Conservation (phyloP, 2,888 invertebrate species). For the Andrena flavipes region DNA sequence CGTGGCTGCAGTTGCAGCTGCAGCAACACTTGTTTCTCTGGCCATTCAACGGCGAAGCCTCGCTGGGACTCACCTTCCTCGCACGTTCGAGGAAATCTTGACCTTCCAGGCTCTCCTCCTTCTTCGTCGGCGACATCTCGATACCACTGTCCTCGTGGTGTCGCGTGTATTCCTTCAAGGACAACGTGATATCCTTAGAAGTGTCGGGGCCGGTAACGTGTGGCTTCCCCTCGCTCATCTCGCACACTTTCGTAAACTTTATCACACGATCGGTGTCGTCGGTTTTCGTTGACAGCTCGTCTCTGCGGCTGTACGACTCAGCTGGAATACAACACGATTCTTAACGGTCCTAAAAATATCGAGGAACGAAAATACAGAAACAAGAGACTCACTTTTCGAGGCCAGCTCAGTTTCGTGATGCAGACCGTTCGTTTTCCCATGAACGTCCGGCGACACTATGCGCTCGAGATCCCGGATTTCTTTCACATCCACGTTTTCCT, state of each 20-base stretch:
- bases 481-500: slow-evolving; percentile 74
- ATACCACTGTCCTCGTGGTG: slow-evolving; percentile 77
- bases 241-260: slow-evolving; percentile 51
- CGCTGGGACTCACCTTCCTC: slow-evolving; percentile 85
- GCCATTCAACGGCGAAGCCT: slow-evolving; percentile 58
- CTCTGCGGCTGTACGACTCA: slow-evolving; percentile 37
- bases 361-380: not conserved
- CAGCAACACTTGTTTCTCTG: slow-evolving; percentile 52
- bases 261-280: slow-evolving; percentile 42
- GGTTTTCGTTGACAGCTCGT: slow-evolving; percentile 40
- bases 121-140: slow-evolving; percentile 74
- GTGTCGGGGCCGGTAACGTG: slow-evolving; percentile 45
- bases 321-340: slow-evolving; percentile 23
- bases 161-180: slow-evolving; percentile 59
- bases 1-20: slow-evolving; percentile 51
- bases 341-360: not conserved
- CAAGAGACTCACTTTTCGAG: slow-evolving; percentile 41
- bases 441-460: slow-evolving; percentile 45
- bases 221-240: slow-evolving; percentile 44
- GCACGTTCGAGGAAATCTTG: slow-evolving; percentile 83
- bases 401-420: slow-evolving; percentile 28
- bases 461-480: slow-evolving; percentile 71
- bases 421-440: slow-evolving; percentile 43
- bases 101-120: slow-evolving; percentile 75
- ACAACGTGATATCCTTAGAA: slow-evolving; percentile 57